A percentile compares a stretch with the other conserved stretches of the same genome.
phyloP scores from a whole-genome alignment of 2,113 vertebrate species.

The Cyprinodon brontotheroides region DNA sequence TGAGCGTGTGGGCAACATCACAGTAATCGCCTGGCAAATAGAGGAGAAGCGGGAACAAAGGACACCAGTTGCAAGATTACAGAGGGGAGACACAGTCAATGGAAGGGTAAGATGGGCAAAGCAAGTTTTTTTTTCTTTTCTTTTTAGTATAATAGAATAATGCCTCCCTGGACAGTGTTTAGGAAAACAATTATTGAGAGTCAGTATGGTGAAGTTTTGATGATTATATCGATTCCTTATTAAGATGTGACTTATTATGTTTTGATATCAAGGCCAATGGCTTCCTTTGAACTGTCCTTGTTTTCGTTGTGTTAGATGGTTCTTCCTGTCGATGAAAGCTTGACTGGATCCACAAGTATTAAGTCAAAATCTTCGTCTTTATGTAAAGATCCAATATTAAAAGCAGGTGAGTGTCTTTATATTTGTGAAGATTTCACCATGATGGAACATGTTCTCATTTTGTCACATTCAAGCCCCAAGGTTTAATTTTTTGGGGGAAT shows the following conservation, averaged over 20 bases:
- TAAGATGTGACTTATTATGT: neutral
- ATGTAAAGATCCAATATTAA: conserved; percentile 91
- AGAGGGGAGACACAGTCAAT: conserved; percentile 87
- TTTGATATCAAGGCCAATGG: neutral
- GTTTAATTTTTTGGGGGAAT: neutral
- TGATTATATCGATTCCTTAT: neutral
- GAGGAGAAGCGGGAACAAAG: conserved; percentile 93
- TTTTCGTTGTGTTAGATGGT: conserved; percentile 83
- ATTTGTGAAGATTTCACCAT: neutral
- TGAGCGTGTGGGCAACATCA: conserved; percentile 92
- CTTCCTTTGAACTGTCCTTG: neutral
- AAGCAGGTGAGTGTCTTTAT: conserved; percentile 83
- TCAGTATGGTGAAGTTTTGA: neutral
- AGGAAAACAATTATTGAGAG: neutral
- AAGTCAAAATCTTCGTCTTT: conserved; percentile 93
- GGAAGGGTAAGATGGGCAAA: conserved; percentile 82
- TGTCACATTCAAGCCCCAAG: neutral
- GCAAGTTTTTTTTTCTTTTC: neutral
- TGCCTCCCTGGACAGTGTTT: neutral
- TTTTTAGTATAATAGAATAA: neutral
- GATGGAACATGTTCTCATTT: neutral
- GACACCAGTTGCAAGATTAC: conserved; percentile 84
- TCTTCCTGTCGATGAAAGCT: conserved; percentile 94
- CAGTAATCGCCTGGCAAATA: conserved; percentile 97
- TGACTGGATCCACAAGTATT: conserved; percentile 91